phyloP scores from a whole-genome alignment of 2,888 invertebrate genomes.

The Willowsia nigromaculata region DNA sequence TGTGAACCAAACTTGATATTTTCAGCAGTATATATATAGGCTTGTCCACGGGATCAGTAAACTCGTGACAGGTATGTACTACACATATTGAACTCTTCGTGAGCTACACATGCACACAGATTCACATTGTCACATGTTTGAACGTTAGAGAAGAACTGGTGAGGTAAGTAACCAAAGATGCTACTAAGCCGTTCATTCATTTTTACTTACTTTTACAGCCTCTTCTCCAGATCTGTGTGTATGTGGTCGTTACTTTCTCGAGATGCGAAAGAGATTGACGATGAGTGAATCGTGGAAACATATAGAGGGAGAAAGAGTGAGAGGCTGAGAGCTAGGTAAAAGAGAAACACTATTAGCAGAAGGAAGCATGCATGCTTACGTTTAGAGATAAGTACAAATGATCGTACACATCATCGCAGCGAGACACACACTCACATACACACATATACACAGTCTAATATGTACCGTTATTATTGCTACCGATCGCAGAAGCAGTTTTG shows the following conservation, averaged over 20 bases:
- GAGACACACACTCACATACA: constrained; percentile 52
- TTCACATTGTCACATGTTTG: not conserved
- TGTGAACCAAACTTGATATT: not conserved
- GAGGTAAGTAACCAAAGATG: constrained; percentile 15
- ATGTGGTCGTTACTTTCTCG: constrained; percentile 20
- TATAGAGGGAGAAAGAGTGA: constrained; percentile 25
- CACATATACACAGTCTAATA: not conserved
- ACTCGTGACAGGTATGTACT: constrained; percentile 1
- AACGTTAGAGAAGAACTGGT: not conserved
- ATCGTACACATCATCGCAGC: constrained; percentile 40
- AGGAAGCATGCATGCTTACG: constrained; percentile 27
- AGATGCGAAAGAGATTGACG: constrained; percentile 58
- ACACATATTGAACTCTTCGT: not conserved
- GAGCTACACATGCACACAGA: not conserved
- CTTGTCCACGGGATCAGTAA: not conserved
- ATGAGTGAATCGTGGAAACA: constrained; percentile 49
- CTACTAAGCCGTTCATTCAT: constrained; percentile 47
- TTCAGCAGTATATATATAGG: not conserved
- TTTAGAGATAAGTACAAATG: constrained; percentile 27
- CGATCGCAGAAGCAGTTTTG: not conserved
- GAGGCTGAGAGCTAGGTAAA: constrained; percentile 39
- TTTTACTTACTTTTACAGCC: constrained; percentile 42
- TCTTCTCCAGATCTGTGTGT: not conserved
- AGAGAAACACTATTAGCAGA: constrained; percentile 49
- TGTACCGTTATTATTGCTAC: constrained; percentile 7